phyloP scores from a whole-genome alignment of 2,888 invertebrate genomes.

The Phaedon cochleariae region DNA sequence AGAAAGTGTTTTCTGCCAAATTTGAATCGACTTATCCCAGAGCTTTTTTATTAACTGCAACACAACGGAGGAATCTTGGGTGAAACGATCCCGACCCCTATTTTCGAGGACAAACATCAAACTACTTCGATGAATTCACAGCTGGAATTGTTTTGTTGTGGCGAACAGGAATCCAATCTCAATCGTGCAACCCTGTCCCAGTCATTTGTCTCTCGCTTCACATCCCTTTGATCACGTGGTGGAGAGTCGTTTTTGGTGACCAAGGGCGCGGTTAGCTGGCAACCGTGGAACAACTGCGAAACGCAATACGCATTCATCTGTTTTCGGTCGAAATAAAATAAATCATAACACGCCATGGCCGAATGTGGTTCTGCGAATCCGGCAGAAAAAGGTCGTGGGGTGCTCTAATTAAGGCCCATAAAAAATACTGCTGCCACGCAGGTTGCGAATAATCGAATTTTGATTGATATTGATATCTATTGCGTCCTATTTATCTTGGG shows the following conservation, averaged over 20 bases:
- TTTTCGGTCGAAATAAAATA: not conserved
- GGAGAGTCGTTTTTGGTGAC: not conserved
- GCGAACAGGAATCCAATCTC: too few relatives aligned
- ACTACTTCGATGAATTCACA: too few relatives aligned
- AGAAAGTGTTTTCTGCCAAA: too few relatives aligned
- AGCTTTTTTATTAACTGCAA: too few relatives aligned
- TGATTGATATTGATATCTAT: conserved; percentile 34
- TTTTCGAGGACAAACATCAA: too few relatives aligned
- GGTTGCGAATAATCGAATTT: conserved; percentile 34
- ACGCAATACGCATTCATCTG: not conserved
- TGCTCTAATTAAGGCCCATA: conserved; percentile 25
- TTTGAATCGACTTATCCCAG: too few relatives aligned
- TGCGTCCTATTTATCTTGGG: conserved; percentile 11
- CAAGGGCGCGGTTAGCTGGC: not conserved
- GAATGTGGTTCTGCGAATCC: not conserved
- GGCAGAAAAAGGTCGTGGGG: conserved; percentile 9
- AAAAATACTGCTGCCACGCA: conserved; percentile 31
- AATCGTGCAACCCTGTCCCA: too few relatives aligned
- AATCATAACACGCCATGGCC: conserved; percentile 6
- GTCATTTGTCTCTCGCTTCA: too few relatives aligned
- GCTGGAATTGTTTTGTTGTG: too few relatives aligned
- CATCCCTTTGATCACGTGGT: too few relatives aligned
- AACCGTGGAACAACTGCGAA: not conserved
- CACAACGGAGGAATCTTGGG: too few relatives aligned
- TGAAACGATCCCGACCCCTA: too few relatives aligned